These are phyloP conservation scores for Pseudochaenichthys georgianus DNA, from an alignment of 2,797 vertebrate genomes.

Conservation along the genomic window DNA sequence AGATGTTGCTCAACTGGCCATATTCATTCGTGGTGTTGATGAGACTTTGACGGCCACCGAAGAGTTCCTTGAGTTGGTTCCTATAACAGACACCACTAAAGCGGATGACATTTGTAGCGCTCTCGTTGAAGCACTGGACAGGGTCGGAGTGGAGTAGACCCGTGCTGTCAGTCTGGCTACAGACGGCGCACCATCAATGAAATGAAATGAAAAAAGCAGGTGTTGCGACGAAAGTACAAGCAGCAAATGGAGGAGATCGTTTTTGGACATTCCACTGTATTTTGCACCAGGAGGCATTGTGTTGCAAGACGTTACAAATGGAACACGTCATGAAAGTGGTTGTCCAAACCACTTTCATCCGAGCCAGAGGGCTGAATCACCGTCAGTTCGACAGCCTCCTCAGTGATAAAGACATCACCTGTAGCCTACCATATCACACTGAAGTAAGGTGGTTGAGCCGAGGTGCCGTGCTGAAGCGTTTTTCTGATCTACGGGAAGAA, in stretches of 20 bases:
- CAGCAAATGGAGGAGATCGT: slow-evolving; percentile 23
- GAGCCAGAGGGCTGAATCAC: slow-evolving; percentile 34
- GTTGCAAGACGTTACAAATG: slow-evolving; percentile 47
- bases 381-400: slow-evolving; percentile 29
- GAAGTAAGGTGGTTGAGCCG: neutral
- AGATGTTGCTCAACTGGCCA: too few species aligned
- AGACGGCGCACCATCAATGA: slow-evolving; percentile 18
- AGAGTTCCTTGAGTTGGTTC: slow-evolving; percentile 69
- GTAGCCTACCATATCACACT: too few species aligned
- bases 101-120: slow-evolving; percentile 31
- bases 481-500: too few species aligned
- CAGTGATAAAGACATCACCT: too few species aligned
- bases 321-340: slow-evolving; percentile 51
- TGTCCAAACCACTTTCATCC: slow-evolving; percentile 34
- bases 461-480: too few species aligned
- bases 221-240: slow-evolving; percentile 35
- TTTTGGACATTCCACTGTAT: neutral
- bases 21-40: too few species aligned
- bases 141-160: slow-evolving; percentile 7
- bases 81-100: slow-evolving; percentile 49
- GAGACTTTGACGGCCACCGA: slow-evolving; percentile 22
- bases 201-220: slow-evolving; percentile 23
- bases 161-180: slow-evolving; percentile 35
- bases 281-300: slow-evolving; percentile 55
- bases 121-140: neutral